Percentiles rank a stretch among this genome's conserved stretches.
Conservation (phyloP, 2,113 vertebrate genomes). For the Melanocharis versteri region DNA sequence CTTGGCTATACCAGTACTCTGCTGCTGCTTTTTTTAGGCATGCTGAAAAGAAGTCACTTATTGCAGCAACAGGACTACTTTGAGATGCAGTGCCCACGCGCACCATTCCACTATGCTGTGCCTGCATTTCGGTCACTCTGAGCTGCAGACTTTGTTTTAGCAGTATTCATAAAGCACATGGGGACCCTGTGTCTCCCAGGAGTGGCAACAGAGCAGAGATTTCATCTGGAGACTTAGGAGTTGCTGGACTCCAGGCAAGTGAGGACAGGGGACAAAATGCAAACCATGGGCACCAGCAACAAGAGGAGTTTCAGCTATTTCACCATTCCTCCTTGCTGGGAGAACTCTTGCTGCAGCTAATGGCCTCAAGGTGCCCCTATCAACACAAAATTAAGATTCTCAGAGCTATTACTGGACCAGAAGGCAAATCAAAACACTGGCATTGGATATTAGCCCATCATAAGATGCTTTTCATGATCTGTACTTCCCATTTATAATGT, state of each 20-base stretch:
- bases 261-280: not conserved
- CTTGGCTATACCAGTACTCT: not conserved
- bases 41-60: conserved; percentile 3
- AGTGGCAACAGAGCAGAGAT: not conserved
- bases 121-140: not conserved
- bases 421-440: not conserved
- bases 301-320: not conserved
- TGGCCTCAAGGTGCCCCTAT: not conserved
- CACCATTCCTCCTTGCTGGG: not conserved
- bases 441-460: fast-evolving
- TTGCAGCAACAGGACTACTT: conserved; percentile 4
- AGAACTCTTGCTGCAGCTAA: not conserved
- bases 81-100: not conserved
- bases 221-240: not conserved
- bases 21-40: conserved; percentile 29
- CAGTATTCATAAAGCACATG: not conserved
- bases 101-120: not conserved
- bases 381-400: not conserved
- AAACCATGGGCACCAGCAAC: fast-evolving
- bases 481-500: not conserved
- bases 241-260: not conserved
- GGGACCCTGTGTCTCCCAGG: not conserved
- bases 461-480: not conserved
- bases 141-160: not conserved
- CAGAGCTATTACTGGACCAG: not conserved